Percentiles rank a stretch among this genome's conserved stretches.
These are phyloP conservation scores for Archivesica marissinica DNA, from an alignment of 1,140 invertebrate genomes.

Conservation along the genomic window DNA sequence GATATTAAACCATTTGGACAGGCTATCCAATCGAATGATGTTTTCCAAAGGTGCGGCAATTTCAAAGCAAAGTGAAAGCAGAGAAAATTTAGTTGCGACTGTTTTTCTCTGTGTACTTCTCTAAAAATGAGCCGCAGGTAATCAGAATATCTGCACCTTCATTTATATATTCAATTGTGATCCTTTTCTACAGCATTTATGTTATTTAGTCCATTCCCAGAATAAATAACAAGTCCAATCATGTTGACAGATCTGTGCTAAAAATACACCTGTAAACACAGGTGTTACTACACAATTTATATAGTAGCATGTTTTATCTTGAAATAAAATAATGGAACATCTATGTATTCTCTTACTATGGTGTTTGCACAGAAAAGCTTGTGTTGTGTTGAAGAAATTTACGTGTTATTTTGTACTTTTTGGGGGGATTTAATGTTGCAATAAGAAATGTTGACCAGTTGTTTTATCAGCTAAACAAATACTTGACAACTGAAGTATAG, in stretches of 20 bases:
- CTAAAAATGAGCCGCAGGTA: slow-evolving; percentile 16
- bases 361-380: too few species aligned
- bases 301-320: slow-evolving; percentile 1
- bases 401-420: too few species aligned
- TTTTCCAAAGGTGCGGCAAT: slow-evolving; percentile 32
- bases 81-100: not conserved
- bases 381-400: too few species aligned
- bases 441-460: too few species aligned
- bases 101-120: not conserved
- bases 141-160: not conserved
- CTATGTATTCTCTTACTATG: too few species aligned
- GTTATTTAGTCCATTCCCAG: not conserved
- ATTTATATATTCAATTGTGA: not conserved
- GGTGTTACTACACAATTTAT: slow-evolving; percentile 1
- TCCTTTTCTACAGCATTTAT: not conserved
- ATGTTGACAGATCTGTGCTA: not conserved
- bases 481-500: not conserved
- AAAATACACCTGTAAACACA: not conserved
- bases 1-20: not conserved
- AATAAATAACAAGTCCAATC: not conserved
- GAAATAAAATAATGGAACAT: not conserved
- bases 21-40: not conserved
- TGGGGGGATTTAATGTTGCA: too few species aligned
- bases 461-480: too few species aligned
- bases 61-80: slow-evolving; percentile 40